Evolutionary conservation across 2,113 vertebrate genomes (phyloP), one percentile per base, ranked within the genome.

Genomic region (Prinia subflava): DNA sequence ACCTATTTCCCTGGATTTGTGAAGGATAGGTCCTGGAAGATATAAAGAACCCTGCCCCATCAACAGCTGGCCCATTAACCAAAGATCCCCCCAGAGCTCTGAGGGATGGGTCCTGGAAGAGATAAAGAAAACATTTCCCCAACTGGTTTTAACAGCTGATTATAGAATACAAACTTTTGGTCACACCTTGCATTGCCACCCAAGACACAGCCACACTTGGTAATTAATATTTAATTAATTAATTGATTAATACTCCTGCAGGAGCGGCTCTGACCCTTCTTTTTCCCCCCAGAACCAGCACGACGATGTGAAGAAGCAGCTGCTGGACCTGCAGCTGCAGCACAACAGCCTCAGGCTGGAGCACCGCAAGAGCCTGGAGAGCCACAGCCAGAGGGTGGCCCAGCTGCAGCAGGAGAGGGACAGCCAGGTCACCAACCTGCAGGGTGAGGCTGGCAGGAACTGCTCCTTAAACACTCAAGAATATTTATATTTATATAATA

Each of bases 301-400:
- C 2, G 97, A 97, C 0, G 98, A 98, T 13, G 88, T 98, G 19
- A 98, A 97, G 94, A 98, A 97, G 78, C 98, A 98, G 90, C 82
- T 98, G 33, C 88, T 96, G 22, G 97, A 97, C 28, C 84, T 98
- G 80, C 98, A 98, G 83, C 75, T 97, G n/a, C 97, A 97, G 90
- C 97, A 98, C 92, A 97, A 97, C 64, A 94, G 92, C 71, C 76
- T 98, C 50, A 97, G 90, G 8, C 91, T 98, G 46, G 97, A 97
- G 21, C 97, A 98, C 19, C 94, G 97, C 3, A 97, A 94, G 75
- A 41, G 78, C 2, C 46, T 94, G 55, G 98, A 98, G 90, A 85
- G 22, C 55, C 97, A 98, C 3, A 81, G 85, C 73, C 98, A 98
- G 73, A 95, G 75, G 62, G 17, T 97, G 0, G 35, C 89, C 20